These are phyloP conservation scores for Myripristis murdjan DNA, from an alignment of 2,797 vertebrate species.

Conservation along the genomic window DNA sequence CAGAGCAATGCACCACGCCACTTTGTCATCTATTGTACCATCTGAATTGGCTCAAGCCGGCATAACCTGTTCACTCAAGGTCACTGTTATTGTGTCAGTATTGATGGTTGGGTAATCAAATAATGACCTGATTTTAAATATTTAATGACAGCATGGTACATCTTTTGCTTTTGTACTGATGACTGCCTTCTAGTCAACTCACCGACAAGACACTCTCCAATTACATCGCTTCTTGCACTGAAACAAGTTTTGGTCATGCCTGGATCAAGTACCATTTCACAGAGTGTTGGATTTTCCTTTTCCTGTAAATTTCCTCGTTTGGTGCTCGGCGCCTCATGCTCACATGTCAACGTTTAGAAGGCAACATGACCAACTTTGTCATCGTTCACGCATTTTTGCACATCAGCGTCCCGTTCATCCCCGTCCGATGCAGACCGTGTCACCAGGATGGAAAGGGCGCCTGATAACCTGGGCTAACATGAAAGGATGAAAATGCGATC, in stretches of 20 bases:
- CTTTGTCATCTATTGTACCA: conserved; percentile 19
- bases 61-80: background rate
- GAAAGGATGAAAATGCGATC: conserved; percentile 44
- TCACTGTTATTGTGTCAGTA: background rate
- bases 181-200: no score
- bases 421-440: conserved; percentile 33
- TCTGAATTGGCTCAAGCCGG: conserved; percentile 3
- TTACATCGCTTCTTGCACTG: no score
- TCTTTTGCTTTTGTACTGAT: background rate
- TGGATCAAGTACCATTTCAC: conserved; percentile 24
- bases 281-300: conserved; percentile 3
- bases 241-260: conserved; percentile 8
- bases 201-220: no score
- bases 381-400: conserved; percentile 37
- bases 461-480: conserved; percentile 27
- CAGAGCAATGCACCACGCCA: background rate
- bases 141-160: background rate
- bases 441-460: conserved; percentile 23
- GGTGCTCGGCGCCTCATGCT: no score
- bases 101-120: background rate
- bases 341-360: background rate
- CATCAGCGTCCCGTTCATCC: background rate
- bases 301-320: conserved; percentile 23
- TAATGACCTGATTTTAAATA: background rate
- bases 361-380: conserved; percentile 6